Percentiles rank a stretch among this genome's conserved stretches.
Conservation (phyloP, 1,140 invertebrate genomes). For the Drosophila malerkotliana region DNA sequence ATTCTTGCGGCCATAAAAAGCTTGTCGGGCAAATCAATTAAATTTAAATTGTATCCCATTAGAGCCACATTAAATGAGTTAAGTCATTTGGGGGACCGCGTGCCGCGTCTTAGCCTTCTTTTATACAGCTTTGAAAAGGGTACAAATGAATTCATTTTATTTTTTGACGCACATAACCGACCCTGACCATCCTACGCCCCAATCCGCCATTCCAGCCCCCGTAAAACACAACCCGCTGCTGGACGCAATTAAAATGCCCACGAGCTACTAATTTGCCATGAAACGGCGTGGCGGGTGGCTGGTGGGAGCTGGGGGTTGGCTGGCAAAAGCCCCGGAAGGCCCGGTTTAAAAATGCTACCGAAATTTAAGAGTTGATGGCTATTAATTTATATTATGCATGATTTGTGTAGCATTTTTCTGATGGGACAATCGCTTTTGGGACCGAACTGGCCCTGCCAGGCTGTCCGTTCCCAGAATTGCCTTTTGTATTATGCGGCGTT, state of each 20-base stretch:
- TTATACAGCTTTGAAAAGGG: constrained; percentile 76
- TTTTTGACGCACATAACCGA: constrained; percentile 70
- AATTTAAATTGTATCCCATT: constrained; percentile 83
- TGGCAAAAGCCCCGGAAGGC: constrained; percentile 4
- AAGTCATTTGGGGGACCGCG: constrained; percentile 68
- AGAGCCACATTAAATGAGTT: constrained; percentile 81
- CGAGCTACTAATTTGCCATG: constrained; percentile 80
- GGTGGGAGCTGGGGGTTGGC: background rate
- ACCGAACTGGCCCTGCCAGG: constrained; percentile 5
- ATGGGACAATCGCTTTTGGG: constrained; percentile 38
- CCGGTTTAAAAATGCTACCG: constrained; percentile 54
- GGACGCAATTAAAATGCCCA: constrained; percentile 81
- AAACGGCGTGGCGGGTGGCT: constrained; percentile 48
- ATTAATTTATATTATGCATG: constrained; percentile 81
- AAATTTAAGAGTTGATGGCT: constrained; percentile 73
- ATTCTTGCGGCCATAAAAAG: constrained; percentile 75
- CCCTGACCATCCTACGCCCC: constrained; percentile 9
- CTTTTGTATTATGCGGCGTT: constrained; percentile 24
- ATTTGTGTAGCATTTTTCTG: constrained; percentile 59
- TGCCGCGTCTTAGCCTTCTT: constrained; percentile 67
- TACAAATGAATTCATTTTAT: constrained; percentile 82
- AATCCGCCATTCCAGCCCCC: background rate
- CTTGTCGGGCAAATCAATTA: constrained; percentile 78
- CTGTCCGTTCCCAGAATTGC: constrained; percentile 35
- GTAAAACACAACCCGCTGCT: constrained; percentile 3